These are phyloP conservation scores for Dilophus febrilis DNA, from an alignment of 2,888 invertebrate species.

Conservation along the genomic window DNA sequence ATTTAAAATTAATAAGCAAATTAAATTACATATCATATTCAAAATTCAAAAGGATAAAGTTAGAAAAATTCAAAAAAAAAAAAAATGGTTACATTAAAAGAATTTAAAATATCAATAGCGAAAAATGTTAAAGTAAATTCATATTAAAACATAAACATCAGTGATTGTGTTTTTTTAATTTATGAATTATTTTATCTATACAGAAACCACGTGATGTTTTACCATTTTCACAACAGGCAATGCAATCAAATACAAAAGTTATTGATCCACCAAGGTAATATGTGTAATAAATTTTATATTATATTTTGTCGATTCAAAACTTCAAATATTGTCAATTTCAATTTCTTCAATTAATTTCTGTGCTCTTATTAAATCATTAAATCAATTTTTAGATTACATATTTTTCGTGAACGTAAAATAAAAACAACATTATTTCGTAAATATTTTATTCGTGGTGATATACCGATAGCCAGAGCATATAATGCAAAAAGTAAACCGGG, in stretches of 20 bases:
- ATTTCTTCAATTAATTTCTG: too few relatives aligned
- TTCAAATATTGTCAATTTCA: too few relatives aligned
- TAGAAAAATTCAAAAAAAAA: too few relatives aligned
- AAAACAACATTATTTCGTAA: not conserved
- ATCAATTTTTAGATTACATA: not conserved
- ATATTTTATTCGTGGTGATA: constrained; percentile 1
- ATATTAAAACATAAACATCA: too few relatives aligned
- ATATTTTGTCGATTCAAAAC: not conserved
- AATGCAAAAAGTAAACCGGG: not conserved
- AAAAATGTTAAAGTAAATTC: not conserved
- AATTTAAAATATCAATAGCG: constrained; percentile 1
- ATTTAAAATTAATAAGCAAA: too few relatives aligned
- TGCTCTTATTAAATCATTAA: not conserved
- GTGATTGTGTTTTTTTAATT: too few relatives aligned
- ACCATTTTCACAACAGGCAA: constrained; percentile 1
- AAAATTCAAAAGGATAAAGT: too few relatives aligned
- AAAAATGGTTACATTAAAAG: constrained; percentile 5
- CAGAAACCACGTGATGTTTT: not conserved
- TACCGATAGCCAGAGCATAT: not conserved
- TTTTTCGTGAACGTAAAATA: not conserved
- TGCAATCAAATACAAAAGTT: constrained; percentile 1
- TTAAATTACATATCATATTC: too few relatives aligned
- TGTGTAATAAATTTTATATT: too few relatives aligned
- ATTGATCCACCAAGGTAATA: not conserved
- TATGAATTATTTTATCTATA: too few relatives aligned